phyloP scores from a whole-genome alignment of 2,797 vertebrate genomes.

The Microctenopoma stevenorrisi region DNA sequence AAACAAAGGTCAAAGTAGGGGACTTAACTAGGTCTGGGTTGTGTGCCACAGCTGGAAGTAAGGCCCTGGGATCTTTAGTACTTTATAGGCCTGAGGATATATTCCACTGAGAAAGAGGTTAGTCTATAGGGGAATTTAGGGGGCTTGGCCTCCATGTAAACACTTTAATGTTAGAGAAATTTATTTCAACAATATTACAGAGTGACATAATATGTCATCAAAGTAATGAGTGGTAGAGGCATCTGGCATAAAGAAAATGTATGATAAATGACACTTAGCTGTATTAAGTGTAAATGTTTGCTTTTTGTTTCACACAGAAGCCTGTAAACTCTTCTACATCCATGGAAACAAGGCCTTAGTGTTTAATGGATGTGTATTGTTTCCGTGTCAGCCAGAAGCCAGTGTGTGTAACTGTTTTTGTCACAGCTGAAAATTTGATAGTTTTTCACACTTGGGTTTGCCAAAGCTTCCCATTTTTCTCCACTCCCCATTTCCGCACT shows the following conservation, averaged over 20 bases:
- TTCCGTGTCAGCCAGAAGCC: slow-evolving; percentile 78
- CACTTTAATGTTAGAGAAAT: slow-evolving; percentile 35
- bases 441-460: slow-evolving; percentile 82
- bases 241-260: slow-evolving; percentile 10
- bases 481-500: slow-evolving; percentile 73
- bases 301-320: slow-evolving; percentile 16
- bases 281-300: slow-evolving; percentile 49
- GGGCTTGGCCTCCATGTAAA: slow-evolving; percentile 45
- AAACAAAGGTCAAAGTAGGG: slow-evolving; percentile 77
- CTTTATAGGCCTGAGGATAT: slow-evolving; percentile 73
- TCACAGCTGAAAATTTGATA: slow-evolving; percentile 84
- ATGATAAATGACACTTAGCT: slow-evolving; percentile 45
- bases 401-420: slow-evolving; percentile 81
- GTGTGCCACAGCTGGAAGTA: slow-evolving; percentile 82
- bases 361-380: slow-evolving; percentile 80
- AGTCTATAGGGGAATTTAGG: slow-evolving; percentile 53
- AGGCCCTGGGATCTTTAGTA: slow-evolving; percentile 72
- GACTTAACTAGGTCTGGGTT: slow-evolving; percentile 78
- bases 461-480: slow-evolving; percentile 80
- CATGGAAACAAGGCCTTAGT: slow-evolving; percentile 70
- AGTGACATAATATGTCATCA: slow-evolving; percentile 19
- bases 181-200: slow-evolving; percentile 38
- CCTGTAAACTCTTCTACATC: slow-evolving; percentile 59
- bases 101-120: slow-evolving; percentile 58
- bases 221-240: slow-evolving; percentile 14